Percentiles rank a stretch among this genome's conserved stretches.
These are phyloP conservation scores for Loris lydekkerianus DNA, from an alignment of 2,797 vertebrate species.

Conservation along the genomic window DNA sequence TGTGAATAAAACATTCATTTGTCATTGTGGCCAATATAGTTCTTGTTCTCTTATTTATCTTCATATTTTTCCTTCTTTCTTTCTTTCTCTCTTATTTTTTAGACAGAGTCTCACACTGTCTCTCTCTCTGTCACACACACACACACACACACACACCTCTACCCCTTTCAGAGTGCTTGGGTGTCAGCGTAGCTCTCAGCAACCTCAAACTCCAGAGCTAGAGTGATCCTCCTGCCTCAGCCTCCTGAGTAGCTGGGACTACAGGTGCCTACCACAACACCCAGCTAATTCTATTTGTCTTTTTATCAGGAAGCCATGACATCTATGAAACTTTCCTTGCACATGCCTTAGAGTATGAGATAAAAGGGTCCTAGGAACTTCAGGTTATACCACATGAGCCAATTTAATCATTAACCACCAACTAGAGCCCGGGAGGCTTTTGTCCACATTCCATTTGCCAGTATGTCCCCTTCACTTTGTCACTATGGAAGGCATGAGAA, in stretches of 20 bases:
- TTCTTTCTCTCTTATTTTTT: too few relatives aligned
- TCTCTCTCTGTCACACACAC: too few relatives aligned
- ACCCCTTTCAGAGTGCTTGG: too few relatives aligned
- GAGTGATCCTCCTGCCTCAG: too few relatives aligned
- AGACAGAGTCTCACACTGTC: too few relatives aligned
- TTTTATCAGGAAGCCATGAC: background rate
- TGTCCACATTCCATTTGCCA: background rate
- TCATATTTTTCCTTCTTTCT: background rate
- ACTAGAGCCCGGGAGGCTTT: background rate
- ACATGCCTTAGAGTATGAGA: background rate
- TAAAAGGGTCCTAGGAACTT: background rate
- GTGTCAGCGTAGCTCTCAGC: too few relatives aligned
- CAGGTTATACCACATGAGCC: background rate
- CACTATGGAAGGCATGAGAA: background rate
- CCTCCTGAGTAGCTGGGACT: too few relatives aligned
- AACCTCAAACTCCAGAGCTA: too few relatives aligned
- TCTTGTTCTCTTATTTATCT: background rate
- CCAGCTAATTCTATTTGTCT: background rate
- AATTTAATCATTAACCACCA: background rate
- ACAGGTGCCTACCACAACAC: too few relatives aligned
- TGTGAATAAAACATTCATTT: conserved; percentile 51
- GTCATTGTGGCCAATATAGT: background rate
- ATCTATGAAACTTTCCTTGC: background rate
- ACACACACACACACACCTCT: too few relatives aligned
- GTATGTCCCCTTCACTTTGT: background rate